Evolutionary conservation across 2,888 invertebrate genomes (phyloP), one percentile per base, ranked within the genome.

Genomic region (Parnassius apollo): DNA sequence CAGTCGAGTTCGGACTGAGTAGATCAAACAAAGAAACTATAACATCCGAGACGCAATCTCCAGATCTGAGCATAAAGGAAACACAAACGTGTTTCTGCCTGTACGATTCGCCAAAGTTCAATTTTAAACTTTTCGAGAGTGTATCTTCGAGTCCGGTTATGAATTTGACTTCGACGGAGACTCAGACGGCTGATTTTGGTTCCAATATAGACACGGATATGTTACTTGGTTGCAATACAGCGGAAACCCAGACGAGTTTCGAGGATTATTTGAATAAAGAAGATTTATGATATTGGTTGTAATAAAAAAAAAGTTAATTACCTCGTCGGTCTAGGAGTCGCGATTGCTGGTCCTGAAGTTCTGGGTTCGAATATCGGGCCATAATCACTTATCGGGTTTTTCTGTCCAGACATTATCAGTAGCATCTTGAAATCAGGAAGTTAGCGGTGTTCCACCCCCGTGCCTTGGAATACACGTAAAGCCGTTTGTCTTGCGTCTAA

Each of bases 21-120:
- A 71, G 82, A 0, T 85, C 80, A 0, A 74, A 88, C 35, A 91
- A 89, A 42, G 83, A 87, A 18, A 91, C 88, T 0, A 71, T 82
- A 0, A 86, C 85, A 0, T 83, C 81, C 0, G 78, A 82, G 44
- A 83, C 83, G 0, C 81, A 83, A 9, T 81, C 83, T 0, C 82
- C 86, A 0, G 87, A 88, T 66, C 69, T 85, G 12, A 88, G 83
- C 49, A 85, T 88, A 0, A 90, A 91, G 49, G 89, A 88, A 12
- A 90, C 91, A 0, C 91, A 91, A 11, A 91, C 91, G 0, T 91
- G 90, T 25, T 66, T 80, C 2, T 90, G 90, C 61, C 67, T 80
- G 0, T 82, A 76, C 18, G 87, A 88, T 1, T 81, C 84, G 0
- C 81, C 84, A 0, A 85, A 77, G 58, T 59, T 71, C 0, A 78